Conservation (phyloP, 2,113 vertebrate species). For the Anthoscopus minutus region DNA sequence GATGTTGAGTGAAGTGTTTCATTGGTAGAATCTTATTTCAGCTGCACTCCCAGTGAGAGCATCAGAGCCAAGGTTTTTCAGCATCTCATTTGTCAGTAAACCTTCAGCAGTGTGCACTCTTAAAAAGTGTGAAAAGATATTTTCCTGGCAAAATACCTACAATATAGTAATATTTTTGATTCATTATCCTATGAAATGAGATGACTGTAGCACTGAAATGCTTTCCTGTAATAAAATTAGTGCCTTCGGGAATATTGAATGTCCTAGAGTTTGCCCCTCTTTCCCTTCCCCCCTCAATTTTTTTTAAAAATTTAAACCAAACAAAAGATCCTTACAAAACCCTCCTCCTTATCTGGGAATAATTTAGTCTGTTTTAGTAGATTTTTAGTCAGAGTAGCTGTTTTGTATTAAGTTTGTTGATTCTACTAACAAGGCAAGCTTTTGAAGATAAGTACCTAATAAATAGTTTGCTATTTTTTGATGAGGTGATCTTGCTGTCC, state of each 20-base stretch:
- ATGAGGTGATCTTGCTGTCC: background rate
- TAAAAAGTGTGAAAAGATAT: background rate
- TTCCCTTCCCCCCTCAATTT: rapidly evolving
- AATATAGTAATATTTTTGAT: background rate
- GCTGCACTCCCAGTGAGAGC: background rate
- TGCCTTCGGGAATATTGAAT: background rate
- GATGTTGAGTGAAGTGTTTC: background rate
- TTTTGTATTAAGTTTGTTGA: background rate
- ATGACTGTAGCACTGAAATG: background rate
- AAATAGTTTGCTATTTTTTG: background rate
- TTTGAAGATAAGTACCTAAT: background rate
- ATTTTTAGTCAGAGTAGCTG: background rate
- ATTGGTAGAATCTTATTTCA: background rate
- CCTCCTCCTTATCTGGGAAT: background rate
- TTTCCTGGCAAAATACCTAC: background rate
- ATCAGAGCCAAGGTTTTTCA: background rate
- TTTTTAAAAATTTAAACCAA: background rate
- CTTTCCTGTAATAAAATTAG: background rate
- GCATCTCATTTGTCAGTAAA: background rate
- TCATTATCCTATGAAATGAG: background rate
- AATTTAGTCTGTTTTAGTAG: background rate
- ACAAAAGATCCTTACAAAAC: background rate
- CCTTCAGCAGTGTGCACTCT: background rate
- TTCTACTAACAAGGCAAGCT: background rate
- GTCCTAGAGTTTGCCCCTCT: background rate